A percentile compares a stretch with the other conserved stretches of the same genome.
Conservation (phyloP, 2,113 vertebrate genomes). For the Pristiophorus japonicus region DNA sequence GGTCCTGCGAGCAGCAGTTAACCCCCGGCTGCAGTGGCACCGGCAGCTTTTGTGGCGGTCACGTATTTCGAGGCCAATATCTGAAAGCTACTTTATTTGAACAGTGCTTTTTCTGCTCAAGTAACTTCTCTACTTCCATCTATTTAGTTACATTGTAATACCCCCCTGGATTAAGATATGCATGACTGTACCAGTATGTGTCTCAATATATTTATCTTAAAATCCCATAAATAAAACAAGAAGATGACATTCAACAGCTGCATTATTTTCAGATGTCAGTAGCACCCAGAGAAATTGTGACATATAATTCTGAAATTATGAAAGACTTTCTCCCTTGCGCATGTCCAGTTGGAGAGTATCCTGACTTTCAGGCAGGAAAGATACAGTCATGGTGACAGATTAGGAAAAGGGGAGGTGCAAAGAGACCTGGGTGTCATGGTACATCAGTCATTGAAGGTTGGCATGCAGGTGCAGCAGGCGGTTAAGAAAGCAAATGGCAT, state of each 20-base stretch:
- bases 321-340: neutral
- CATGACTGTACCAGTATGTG: neutral
- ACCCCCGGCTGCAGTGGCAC: too few species aligned
- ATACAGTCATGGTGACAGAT: neutral
- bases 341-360: neutral
- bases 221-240: neutral
- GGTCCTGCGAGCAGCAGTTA: too few species aligned
- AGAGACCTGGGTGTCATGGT: too few species aligned
- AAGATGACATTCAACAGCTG: neutral
- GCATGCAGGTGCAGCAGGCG: too few species aligned
- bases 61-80: too few species aligned
- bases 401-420: too few species aligned
- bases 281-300: neutral
- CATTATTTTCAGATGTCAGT: neutral
- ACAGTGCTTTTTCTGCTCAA: neutral
- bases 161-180: neutral
- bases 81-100: too few species aligned
- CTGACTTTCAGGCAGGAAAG: neutral
- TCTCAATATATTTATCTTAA: slow-evolving; percentile 3
- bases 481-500: too few species aligned
- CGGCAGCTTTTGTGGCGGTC: too few species aligned
- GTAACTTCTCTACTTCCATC: neutral
- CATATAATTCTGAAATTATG: neutral
- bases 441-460: too few species aligned
- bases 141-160: neutral